These are phyloP conservation scores for Eretmocerus hayati DNA, from an alignment of 2,888 invertebrate genomes.

Conservation along the genomic window DNA sequence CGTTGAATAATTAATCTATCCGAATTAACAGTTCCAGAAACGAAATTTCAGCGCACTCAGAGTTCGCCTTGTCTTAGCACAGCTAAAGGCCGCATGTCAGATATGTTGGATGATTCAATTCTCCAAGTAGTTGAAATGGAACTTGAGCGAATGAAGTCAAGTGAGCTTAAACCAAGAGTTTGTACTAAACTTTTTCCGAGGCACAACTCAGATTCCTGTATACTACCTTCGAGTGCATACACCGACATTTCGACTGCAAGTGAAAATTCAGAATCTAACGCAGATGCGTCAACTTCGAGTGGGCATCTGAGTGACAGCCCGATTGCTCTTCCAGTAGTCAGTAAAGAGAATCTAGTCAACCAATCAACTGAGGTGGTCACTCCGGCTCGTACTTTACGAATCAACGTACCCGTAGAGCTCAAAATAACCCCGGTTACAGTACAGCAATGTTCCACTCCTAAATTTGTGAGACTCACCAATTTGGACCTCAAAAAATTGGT, in stretches of 20 bases:
- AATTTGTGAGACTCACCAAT: constrained; percentile 29
- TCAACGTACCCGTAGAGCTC: constrained; percentile 20
- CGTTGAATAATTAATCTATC: neutral
- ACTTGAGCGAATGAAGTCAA: constrained; percentile 51
- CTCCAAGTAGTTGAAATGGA: constrained; percentile 55
- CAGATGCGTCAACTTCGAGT: constrained; percentile 9
- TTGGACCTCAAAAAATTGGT: constrained; percentile 32
- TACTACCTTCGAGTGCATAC: constrained; percentile 10
- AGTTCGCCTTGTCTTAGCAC: constrained; percentile 45
- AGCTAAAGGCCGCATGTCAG: constrained; percentile 49
- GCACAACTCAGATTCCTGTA: constrained; percentile 31
- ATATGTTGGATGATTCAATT: constrained; percentile 55
- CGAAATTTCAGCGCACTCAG: constrained; percentile 32
- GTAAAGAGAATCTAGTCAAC: constrained; percentile 29
- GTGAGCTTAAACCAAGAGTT: constrained; percentile 30
- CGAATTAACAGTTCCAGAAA: constrained; percentile 25
- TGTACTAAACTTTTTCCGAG: constrained; percentile 31
- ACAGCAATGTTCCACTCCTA: constrained; percentile 23
- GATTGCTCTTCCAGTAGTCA: constrained; percentile 23
- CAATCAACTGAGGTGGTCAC: constrained; percentile 11
- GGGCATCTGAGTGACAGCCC: constrained; percentile 5
- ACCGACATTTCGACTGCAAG: neutral
- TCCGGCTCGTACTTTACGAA: constrained; percentile 17
- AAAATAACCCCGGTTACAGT: constrained; percentile 25
- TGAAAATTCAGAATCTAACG: neutral